phyloP scores from a whole-genome alignment of 2,113 vertebrate species.

The Aldabrachelys gigantea region DNA sequence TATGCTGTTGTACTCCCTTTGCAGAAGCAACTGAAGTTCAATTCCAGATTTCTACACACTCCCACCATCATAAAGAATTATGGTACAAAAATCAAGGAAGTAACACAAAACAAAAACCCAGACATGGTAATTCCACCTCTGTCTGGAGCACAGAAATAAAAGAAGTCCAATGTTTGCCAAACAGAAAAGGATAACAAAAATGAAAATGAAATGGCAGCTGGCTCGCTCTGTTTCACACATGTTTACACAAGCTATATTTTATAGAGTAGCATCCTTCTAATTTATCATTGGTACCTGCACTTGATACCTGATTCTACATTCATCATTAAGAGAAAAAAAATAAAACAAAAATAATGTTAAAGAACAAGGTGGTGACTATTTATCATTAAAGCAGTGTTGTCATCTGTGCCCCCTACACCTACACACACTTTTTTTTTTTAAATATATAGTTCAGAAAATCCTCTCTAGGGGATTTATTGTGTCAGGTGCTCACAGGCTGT shows the following conservation, averaged over 20 bases:
- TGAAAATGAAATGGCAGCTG: not conserved
- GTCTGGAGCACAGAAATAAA: not conserved
- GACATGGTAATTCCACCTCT: not conserved
- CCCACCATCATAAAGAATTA: not conserved
- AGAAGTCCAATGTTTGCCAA: not conserved
- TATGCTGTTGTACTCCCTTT: not conserved
- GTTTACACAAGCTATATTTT: not conserved
- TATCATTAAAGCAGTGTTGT: no score
- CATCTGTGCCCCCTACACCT: not conserved
- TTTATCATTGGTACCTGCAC: not conserved
- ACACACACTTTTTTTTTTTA: no score
- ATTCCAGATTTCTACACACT: not conserved
- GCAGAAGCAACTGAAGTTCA: not conserved
- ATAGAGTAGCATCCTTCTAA: not conserved
- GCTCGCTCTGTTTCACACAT: not conserved
- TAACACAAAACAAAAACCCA: not conserved
- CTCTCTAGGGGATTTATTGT: not conserved
- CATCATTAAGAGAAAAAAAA: not conserved
- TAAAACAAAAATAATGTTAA: not conserved
- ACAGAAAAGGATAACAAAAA: not conserved
- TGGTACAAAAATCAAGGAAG: not conserved
- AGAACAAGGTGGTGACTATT: not conserved
- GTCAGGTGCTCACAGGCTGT: rapidly evolving
- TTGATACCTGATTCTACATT: not conserved
- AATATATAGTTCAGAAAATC: not conserved